Base-by-base conservation (phyloP, 2,113 vertebrate genomes). In the Podarcis muralis region DNA sequence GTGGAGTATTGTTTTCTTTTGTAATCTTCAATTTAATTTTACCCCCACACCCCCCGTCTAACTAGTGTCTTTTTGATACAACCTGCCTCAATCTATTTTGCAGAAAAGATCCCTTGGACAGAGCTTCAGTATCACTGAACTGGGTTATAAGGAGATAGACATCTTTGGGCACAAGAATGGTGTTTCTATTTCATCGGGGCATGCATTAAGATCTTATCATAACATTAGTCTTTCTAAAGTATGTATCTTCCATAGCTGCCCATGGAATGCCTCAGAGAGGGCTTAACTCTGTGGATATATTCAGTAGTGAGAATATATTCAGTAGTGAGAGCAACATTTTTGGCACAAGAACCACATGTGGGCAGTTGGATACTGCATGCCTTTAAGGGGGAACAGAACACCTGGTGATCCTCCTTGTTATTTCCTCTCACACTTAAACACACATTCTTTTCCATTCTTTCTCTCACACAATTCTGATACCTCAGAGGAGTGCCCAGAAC, bases 21-120 rank as follows among this genome's bases (percentile, higher is more conserved):
- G 87, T 84, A 74, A 74, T 91, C 92, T 94, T 93, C 86, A 88
- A 62, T 37, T 91, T 57, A 88, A 27, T 90, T 88, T 86, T 65
- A 43, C 57, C 23, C 43, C 59, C 59, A 62, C 16, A 15, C 66
- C 78, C 78, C 94, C 93, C 81, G 11, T 12, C 48, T 53, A 53
- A 53, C 65, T 85, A 6, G 6, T 80, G 37, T 18, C 32, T 65
- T 74, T 15, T 92, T 90, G 89, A 32, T 76, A 48, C 78, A 43
- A 48, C 12, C 3, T 66, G 23, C 68, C 81, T 91, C 74, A 92
- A 91, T 84, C 80, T 66, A 80, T 1, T 1, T 37, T 84, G 86
- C 62, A 86, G 77, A 86, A 77, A 59, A 68, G 85, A 84, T 74
- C 89, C 80, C 87, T 27, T n/a, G 53, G 81, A 66, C 20, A 89